Evolutionary conservation across 1,140 invertebrate species (phyloP), one percentile per base, ranked within the genome.

Genomic region (Panagrolaimus sp.): DNA sequence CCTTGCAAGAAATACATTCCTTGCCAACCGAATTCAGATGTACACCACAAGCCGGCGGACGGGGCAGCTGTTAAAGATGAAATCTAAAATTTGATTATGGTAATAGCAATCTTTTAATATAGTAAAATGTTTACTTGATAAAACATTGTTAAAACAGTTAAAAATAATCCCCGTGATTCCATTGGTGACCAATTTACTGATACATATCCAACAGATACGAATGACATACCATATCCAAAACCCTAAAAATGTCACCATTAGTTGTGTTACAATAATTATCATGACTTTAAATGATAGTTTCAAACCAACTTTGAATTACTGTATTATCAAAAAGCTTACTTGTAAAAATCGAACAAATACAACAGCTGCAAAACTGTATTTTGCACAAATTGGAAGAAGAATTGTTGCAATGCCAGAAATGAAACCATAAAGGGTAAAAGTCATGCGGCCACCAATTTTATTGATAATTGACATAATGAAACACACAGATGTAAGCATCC

Each of bases 121-220:
- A 38, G 7, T 38, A 38, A 38, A 38, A 4, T n/a, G n/a, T 7
- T 38, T 38, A 38, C 31, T 38, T 38, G 31, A 7, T 38, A 38
- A 38, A 38, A 57, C 20, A 11, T 11, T 11, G 51, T 57, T 20
- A 57, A 20, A 11, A 20, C 51, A 25, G 51, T 57, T 9, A 57
- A 25, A 57, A 25, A 57, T 11, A 57, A 20, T 3, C 51, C 51
- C 4, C 20, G 27, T 5, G 20, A 20, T 57, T 57, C 27, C 1
- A 57, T 57, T 27, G 51, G 51, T 9, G 20, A 25, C 51, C 51
- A 57, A 27, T 20, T 27, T 5, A 27, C 51, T 20, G 51, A 57
- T 13, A 57, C 51, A 57, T 57, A 57, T n/a, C 51, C 51, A 20
- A 57, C 27, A 2, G 51, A 57, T 13, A 57, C 51, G 20, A 57